Percentiles rank a stretch among this genome's conserved stretches.
Evolutionary conservation across 1,140 invertebrate genomes (phyloP).

Genomic region (Onthophagus taurus): DNA sequence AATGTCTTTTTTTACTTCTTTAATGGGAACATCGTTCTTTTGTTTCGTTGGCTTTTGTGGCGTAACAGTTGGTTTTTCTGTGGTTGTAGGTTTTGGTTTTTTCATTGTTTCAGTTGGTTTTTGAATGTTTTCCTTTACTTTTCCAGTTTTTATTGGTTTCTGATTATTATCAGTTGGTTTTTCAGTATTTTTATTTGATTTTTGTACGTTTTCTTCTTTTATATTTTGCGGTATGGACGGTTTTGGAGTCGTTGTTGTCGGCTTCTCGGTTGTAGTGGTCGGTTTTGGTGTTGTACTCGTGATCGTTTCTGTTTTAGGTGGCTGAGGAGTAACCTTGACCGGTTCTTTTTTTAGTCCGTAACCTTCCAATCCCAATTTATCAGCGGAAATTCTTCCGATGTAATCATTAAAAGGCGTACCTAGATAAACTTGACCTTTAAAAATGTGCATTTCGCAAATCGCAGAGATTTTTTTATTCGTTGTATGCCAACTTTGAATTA

Average conservation of each 20-base stretch:
- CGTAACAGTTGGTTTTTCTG: conserved; percentile 16
- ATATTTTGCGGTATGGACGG: conserved; percentile 17
- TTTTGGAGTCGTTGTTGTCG: conserved; percentile 17
- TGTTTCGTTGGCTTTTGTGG: conserved; percentile 21
- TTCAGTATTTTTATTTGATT: conserved; percentile 10
- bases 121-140: conserved; percentile 14
- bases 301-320: conserved; percentile 8
- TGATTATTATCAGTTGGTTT: too few relatives aligned
- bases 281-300: conserved; percentile 21
- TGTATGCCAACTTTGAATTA: conserved; percentile 50
- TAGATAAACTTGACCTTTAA: conserved; percentile 47
- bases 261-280: conserved; percentile 21
- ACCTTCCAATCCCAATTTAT: conserved; percentile 40
- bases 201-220: conserved; percentile 23
- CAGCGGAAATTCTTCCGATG: conserved; percentile 50
- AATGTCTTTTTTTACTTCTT: too few relatives aligned
- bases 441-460: conserved; percentile 53
- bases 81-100: conserved; percentile 16
- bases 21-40: too few relatives aligned
- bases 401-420: conserved; percentile 62
- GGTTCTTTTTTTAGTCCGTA: conserved; percentile 8
- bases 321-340: too few relatives aligned
- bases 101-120: conserved; percentile 21
- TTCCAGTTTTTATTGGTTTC: conserved; percentile 21
- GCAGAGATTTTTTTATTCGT: conserved; percentile 39